Conservation (phyloP, 1,140 invertebrate species). For the Elymnias hypermnestra region DNA sequence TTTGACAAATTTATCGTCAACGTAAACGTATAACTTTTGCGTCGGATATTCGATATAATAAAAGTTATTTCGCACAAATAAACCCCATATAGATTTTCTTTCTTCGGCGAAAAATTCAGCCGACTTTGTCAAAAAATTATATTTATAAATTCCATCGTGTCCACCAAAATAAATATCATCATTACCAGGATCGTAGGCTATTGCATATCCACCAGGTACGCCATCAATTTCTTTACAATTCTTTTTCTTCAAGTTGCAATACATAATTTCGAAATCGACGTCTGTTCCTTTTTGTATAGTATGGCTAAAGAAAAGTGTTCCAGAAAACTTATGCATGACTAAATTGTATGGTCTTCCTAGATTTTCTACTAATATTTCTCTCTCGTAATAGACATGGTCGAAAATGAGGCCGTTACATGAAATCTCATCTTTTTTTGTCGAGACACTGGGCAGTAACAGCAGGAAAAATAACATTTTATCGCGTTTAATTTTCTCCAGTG, state of each 20-base stretch:
- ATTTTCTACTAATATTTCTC: constrained; percentile 30
- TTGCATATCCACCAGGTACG: constrained; percentile 49
- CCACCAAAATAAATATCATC: constrained; percentile 60
- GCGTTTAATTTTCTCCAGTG: constrained; percentile 35
- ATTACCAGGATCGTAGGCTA: constrained; percentile 50
- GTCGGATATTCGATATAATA: constrained; percentile 61
- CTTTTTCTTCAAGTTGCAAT: constrained; percentile 36
- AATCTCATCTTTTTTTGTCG: constrained; percentile 21
- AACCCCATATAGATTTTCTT: constrained; percentile 53
- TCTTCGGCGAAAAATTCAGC: constrained; percentile 55
- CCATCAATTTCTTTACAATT: constrained; percentile 28
- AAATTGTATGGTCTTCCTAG: constrained; percentile 47
- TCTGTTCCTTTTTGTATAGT: constrained; percentile 35
- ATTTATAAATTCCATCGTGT: constrained; percentile 59
- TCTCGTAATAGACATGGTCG: constrained; percentile 51
- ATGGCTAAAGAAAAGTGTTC: constrained; percentile 50
- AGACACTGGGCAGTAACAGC: constrained; percentile 14
- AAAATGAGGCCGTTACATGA: constrained; percentile 48
- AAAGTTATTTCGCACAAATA: constrained; percentile 51
- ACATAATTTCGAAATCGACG: constrained; percentile 47
- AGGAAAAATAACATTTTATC: constrained; percentile 33
- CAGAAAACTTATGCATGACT: constrained; percentile 48
- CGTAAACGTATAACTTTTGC: constrained; percentile 49
- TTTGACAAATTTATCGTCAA: constrained; percentile 42
- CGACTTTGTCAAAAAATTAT: constrained; percentile 45